Base-by-base conservation (phyloP, 1,140 invertebrate genomes). In the Hyposmocoma kahamanoa region DNA sequence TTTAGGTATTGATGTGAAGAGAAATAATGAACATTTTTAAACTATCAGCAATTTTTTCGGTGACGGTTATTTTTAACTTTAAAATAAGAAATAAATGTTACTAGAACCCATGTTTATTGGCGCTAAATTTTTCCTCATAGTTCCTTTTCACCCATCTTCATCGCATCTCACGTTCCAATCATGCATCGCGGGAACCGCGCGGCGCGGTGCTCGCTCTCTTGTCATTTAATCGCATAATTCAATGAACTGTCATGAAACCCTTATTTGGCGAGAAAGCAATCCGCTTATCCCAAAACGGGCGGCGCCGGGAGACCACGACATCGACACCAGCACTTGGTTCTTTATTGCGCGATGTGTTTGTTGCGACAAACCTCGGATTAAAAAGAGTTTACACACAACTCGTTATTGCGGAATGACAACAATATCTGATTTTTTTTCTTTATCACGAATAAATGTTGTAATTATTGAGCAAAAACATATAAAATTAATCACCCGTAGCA, bases 211-310 rank as follows among this genome's bases (percentile, higher is more conserved):
- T 17, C 18, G 8, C 8, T 9, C 13, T 9, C 8, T 20, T 69
- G 66, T 76, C 74, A 66, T 79, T 70, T 73, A 72, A 74, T 78
- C 74, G 70, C 69, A 81, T 79, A 80, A 36, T 78, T 84, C 77
- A 84, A 67, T 68, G 73, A 67, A 73, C 77, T 81, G 80, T 84
- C 72, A 80, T 72, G 72, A 61, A 67, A 53, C 52, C 79, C 80
- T 67, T 82, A 79, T 81, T 80, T 84, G 80, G 80, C 67, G 76
- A 69, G 80, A 84, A 81, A 84, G 80, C 75, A 80, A 81, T 79
- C 75, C 68, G 77, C 75, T 81, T 78, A 72, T 67, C 53, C 74
- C 72, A 62, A 76, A 81, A 67, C 63, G 77, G 67, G 67, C 60
- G 51, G 54, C 47, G 65, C 53, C 59, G 70, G 69, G 75, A 78